Conservation (phyloP, 2,888 invertebrate species). For the Antitype chi region DNA sequence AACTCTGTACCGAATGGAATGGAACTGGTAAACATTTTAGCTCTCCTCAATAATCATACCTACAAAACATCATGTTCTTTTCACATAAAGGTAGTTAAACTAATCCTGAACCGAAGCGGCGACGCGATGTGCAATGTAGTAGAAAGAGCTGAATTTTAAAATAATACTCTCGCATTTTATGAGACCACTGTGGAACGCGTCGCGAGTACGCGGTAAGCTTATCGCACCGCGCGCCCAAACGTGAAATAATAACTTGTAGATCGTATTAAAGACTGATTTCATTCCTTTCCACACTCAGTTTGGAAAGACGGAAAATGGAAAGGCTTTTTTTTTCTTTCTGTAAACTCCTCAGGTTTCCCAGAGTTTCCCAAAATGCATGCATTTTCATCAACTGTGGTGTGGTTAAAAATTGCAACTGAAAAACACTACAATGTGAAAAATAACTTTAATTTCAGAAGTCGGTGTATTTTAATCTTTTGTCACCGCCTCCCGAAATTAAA, state of each 20-base stretch:
- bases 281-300: constrained; percentile 17
- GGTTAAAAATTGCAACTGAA: too few species aligned
- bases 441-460: too few species aligned
- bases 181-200: constrained; percentile 54
- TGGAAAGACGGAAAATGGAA: not conserved
- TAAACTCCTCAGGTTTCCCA: not conserved
- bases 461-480: too few species aligned
- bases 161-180: constrained; percentile 27
- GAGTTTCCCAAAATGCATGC: not conserved
- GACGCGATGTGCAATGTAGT: not conserved
- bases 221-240: constrained; percentile 33
- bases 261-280: constrained; percentile 24
- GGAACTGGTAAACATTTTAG: not conserved
- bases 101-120: not conserved
- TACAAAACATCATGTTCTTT: not conserved
- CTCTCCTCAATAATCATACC: not conserved
- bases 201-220: constrained; percentile 38
- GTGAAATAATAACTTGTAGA: constrained; percentile 44
- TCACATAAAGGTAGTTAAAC: not conserved
- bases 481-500: too few species aligned
- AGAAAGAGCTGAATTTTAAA: constrained; percentile 1
- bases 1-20: not conserved
- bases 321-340: not conserved
- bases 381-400: not conserved
- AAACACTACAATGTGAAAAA: too few species aligned